Percentiles rank a stretch among this genome's conserved stretches.
Conservation (phyloP, 2,113 vertebrate species). For the Progne subis region DNA sequence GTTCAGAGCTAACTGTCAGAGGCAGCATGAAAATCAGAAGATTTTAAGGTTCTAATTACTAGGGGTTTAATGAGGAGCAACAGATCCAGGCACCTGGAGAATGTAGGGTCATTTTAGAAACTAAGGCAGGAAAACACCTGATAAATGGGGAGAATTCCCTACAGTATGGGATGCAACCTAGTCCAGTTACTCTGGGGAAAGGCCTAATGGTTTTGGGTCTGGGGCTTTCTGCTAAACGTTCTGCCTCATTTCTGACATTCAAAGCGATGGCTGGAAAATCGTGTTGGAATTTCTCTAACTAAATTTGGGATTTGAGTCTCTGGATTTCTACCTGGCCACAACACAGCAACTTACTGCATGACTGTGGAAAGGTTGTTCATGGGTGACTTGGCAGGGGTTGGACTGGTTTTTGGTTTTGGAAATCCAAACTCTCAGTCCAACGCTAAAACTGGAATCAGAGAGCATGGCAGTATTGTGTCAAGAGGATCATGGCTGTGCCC, state of each 20-base stretch:
- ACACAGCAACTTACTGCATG: neutral
- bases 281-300: neutral
- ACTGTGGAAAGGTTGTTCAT: neutral
- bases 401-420: neutral
- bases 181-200: neutral
- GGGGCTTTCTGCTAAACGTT: neutral
- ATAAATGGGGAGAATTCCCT: neutral
- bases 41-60: neutral
- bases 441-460: neutral
- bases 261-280: neutral
- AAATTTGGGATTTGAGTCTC: neutral
- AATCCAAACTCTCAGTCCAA: neutral
- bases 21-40: neutral
- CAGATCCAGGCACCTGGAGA: neutral
- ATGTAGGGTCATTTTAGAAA: neutral
- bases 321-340: neutral
- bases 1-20: neutral
- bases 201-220: neutral
- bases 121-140: neutral
- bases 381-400: fast-evolving
- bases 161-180: neutral
- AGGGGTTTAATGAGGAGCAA: neutral
- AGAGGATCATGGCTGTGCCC: neutral
- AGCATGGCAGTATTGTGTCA: neutral
- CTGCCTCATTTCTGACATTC: neutral